A percentile compares a stretch with the other conserved stretches of the same genome.
Conservation (phyloP, 2,888 invertebrate species). For the Matsumyia berberina region DNA sequence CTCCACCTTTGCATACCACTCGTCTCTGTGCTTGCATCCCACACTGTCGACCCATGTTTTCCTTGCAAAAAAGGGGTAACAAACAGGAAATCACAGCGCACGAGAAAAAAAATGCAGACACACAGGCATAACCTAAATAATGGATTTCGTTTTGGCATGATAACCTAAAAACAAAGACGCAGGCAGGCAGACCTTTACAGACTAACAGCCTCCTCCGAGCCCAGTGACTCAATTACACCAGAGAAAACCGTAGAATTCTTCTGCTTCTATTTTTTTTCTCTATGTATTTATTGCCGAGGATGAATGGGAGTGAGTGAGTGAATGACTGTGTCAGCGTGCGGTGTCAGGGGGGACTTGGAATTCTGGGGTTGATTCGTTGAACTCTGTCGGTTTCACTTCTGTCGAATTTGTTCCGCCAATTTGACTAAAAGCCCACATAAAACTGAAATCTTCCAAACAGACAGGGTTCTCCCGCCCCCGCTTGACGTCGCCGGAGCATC, state of each 20-base stretch:
- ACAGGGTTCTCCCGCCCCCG: background rate
- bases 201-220: slow-evolving; percentile 13
- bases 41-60: background rate
- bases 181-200: slow-evolving; percentile 30
- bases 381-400: slow-evolving; percentile 55
- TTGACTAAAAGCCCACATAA: slow-evolving; percentile 73
- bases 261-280: background rate
- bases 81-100: slow-evolving; percentile 3
- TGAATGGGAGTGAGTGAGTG: slow-evolving; percentile 10
- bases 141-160: slow-evolving; percentile 49
- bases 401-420: slow-evolving; percentile 74
- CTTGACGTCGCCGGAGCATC: slow-evolving; percentile 17
- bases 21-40: background rate
- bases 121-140: slow-evolving; percentile 44
- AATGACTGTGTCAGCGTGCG: background rate
- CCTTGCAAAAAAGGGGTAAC: background rate
- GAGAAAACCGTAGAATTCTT: slow-evolving; percentile 27
- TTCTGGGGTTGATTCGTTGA: slow-evolving; percentile 51
- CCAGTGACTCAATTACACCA: slow-evolving; percentile 59
- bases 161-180: slow-evolving; percentile 45
- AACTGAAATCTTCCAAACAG: slow-evolving; percentile 30
- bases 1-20: too few relatives aligned
- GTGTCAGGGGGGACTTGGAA: background rate
- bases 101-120: background rate
- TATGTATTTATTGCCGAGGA: slow-evolving; percentile 29